Evolutionary conservation across 2,888 invertebrate species (phyloP), one percentile per base, ranked within the genome.

Genomic region (Blastobasis lacticolella): DNA sequence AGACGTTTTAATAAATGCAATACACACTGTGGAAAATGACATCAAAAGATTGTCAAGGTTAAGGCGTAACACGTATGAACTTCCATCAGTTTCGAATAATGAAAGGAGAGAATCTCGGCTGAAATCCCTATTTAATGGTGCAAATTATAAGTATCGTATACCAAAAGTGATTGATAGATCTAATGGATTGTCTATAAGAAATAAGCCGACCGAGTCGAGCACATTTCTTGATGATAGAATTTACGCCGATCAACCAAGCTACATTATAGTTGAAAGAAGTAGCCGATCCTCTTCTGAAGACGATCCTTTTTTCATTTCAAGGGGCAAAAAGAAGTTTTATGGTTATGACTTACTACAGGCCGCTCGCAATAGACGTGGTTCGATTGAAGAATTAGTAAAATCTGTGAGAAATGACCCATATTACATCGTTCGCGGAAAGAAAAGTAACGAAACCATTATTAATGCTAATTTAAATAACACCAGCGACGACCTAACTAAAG

Each of bases 391-490:
- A 64, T 78, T 85, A 5, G 81, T 87, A 0, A 88, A 86, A 66
- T 81, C 85, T 4, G 85, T 88, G 5, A 75, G 82, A 9, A 86
- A 87, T 48, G 85, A 89, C 53, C 90, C 89, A 0, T 90, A 83
- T 61, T 89, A 86, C 50, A 89, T 89, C 46, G 89, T 88, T 0
- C 69, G 90, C 64, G 90, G 90, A n/a, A 90, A 89, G 61, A 90
- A 87, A 58, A 67, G 75, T 53, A 44, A 37, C 0, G 59, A 61
- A 4, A 37, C 48, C n/a, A 55, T 50, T 6, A 72, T 68, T 54
- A 57, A 58, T 37, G 59, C 51, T 6, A 77, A 75, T 52, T 51
- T 64, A 1, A 67, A 67, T 0, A 50, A 62, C 7, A 47, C 51
- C 23, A 60, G 56, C 36, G 69, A 74, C 1, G 71, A 75, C 48